Percentiles rank a stretch among this genome's conserved stretches.
Conservation (phyloP, 2,888 invertebrate species). For the Amiota mariae region DNA sequence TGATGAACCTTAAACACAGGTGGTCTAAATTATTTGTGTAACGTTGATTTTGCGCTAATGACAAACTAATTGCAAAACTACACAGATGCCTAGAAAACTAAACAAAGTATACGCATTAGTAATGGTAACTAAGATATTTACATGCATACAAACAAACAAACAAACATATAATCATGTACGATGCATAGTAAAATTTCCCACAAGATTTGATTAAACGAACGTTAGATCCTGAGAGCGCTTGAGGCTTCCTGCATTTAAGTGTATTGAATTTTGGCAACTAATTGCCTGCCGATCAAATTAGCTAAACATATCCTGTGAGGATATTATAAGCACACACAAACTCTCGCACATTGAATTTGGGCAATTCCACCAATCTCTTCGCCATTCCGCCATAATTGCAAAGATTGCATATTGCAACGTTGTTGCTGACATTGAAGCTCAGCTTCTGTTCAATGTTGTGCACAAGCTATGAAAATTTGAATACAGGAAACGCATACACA, state of each 20-base stretch:
- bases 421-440: slow-evolving; percentile 17
- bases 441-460: not conserved
- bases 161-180: not conserved
- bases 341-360: not conserved
- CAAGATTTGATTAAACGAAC: slow-evolving; percentile 8
- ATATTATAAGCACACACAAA: slow-evolving; percentile 25
- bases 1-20: too few relatives aligned
- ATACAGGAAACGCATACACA: not conserved
- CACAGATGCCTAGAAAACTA: not conserved
- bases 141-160: too few relatives aligned
- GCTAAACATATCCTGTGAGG: slow-evolving; percentile 14
- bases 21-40: not conserved
- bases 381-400: not conserved
- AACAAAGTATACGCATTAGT: not conserved
- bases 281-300: slow-evolving; percentile 26
- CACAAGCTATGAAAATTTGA: slow-evolving; percentile 10
- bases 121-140: not conserved
- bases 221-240: not conserved
- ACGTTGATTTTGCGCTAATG: slow-evolving; percentile 9
- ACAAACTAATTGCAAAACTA: slow-evolving; percentile 25
- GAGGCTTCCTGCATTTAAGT: slow-evolving; percentile 9
- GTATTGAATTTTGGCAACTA: slow-evolving; percentile 14
- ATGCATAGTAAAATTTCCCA: slow-evolving; percentile 1
- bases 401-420: not conserved
- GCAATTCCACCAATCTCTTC: not conserved